Evolutionary conservation across 2,888 invertebrate genomes (phyloP), one percentile per base, ranked within the genome.

Genomic region (Drosophila affinis): DNA sequence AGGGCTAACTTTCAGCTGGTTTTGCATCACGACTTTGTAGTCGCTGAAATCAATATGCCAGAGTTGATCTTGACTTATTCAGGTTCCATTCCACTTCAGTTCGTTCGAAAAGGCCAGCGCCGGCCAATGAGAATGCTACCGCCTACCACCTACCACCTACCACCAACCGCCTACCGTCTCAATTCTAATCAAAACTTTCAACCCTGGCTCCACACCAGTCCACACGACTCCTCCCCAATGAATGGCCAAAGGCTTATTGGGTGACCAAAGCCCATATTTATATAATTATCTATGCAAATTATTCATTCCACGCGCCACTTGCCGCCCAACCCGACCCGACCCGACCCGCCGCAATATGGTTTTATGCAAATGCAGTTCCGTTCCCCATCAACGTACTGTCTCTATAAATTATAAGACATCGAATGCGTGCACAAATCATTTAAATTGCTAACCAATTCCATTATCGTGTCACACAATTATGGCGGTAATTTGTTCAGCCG

Each of bases 371-470:
- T 39, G 14, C 39, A 39, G 39, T 71, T 56, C 27, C 54, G 72
- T 72, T 72, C 47, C 46, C 57, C 44, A 51, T 71, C 52, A 68
- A 18, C 68, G 21, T 70, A 46, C 47, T 70, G 69, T 29, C 69
- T 54, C 72, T 44, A 64, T 72, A 58, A 59, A 59, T 73, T 55
- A 72, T 51, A 63, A 53, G 53, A 34, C 12, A 55, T 17, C 70
- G 55, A 63, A 64, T 69, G 85, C 73, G 69, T 81, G 79, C 58
- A 71, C 79, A 65, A 87, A 79, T 87, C 79, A 79, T 63, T 68
- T 71, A 24, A 64, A 58, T 57, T 47, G 62, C 57, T 64, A 53
- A 63, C 29, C 34, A 72, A 57, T 57, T 69, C 47, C 69, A 52
- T 58, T 63, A 60, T 80, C 68, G 59, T 78, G 80, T 59, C 80